These are phyloP conservation scores for Spodoptera picta DNA, from an alignment of 2,888 invertebrate genomes.

Conservation along the genomic window DNA sequence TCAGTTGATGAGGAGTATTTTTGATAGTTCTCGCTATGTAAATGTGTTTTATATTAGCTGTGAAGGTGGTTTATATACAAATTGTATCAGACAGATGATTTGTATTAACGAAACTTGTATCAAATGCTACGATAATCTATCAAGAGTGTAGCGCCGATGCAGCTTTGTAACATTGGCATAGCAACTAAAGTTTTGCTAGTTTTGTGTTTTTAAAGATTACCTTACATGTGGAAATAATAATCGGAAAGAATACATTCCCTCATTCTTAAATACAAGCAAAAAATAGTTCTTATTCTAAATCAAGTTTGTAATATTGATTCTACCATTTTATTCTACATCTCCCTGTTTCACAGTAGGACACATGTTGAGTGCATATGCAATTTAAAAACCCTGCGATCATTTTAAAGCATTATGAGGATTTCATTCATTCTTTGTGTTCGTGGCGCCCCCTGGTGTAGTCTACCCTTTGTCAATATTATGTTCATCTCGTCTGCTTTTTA, in stretches of 20 bases:
- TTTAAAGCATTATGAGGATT: slow-evolving; percentile 57
- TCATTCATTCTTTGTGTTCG: slow-evolving; percentile 46
- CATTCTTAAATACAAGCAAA: too few relatives aligned
- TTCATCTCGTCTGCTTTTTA: background rate
- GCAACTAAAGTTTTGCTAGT: background rate
- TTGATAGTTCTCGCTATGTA: too few relatives aligned
- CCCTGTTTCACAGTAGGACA: slow-evolving; percentile 8
- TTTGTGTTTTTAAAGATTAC: too few relatives aligned
- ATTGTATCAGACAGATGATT: too few relatives aligned
- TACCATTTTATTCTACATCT: background rate
- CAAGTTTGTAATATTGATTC: background rate
- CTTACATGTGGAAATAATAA: too few relatives aligned
- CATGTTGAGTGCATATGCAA: slow-evolving; percentile 14
- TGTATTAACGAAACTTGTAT: too few relatives aligned
- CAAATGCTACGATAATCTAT: slow-evolving; percentile 5
- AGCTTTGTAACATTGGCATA: slow-evolving; percentile 28
- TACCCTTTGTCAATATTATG: slow-evolving; percentile 61
- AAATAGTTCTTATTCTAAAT: too few relatives aligned
- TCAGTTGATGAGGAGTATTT: too few relatives aligned
- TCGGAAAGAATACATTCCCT: too few relatives aligned
- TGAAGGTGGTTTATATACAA: too few relatives aligned
- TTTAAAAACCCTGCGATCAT: slow-evolving; percentile 48
- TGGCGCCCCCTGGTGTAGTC: slow-evolving; percentile 50
- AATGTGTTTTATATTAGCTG: too few relatives aligned
- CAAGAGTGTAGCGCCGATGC: slow-evolving; percentile 5